These are phyloP conservation scores for Drosophila macrospina DNA, from an alignment of 2,888 invertebrate genomes.

Conservation along the genomic window DNA sequence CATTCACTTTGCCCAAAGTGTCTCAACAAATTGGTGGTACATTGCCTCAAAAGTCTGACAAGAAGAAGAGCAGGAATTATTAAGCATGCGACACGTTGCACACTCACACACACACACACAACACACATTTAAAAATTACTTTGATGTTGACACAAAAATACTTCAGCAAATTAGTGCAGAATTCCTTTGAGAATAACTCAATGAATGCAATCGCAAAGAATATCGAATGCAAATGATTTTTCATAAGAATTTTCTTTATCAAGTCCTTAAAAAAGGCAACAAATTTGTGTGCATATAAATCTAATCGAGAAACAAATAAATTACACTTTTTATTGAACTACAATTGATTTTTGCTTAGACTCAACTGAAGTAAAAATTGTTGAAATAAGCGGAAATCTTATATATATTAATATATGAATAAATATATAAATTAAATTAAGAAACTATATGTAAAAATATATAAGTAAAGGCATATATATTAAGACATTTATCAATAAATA, in stretches of 20 bases:
- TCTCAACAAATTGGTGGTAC: slow-evolving; percentile 38
- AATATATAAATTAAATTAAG: too few relatives aligned
- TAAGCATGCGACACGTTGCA: slow-evolving; percentile 24
- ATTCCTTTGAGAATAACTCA: slow-evolving; percentile 25
- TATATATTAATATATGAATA: neutral
- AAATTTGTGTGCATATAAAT: neutral
- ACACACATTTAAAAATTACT: too few relatives aligned
- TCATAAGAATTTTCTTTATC: slow-evolving; percentile 36
- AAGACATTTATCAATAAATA: too few relatives aligned
- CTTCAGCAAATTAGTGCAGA: slow-evolving; percentile 16
- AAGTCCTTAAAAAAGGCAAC: slow-evolving; percentile 27
- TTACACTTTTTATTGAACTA: neutral
- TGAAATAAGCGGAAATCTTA: neutral
- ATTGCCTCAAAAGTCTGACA: slow-evolving; percentile 17
- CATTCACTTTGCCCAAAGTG: slow-evolving; percentile 21
- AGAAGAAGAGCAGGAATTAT: slow-evolving; percentile 21
- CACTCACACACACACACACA: neutral
- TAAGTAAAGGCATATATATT: too few relatives aligned
- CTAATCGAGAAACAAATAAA: neutral
- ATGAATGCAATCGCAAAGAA: slow-evolving; percentile 15
- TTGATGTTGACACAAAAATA: slow-evolving; percentile 26
- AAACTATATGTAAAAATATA: too few relatives aligned
- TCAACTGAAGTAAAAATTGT: neutral
- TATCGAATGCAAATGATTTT: slow-evolving; percentile 33
- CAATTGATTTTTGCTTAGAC: neutral